These are phyloP conservation scores for Enteromius argenteus DNA, from an alignment of 2,797 vertebrate genomes.

Conservation along the genomic window DNA sequence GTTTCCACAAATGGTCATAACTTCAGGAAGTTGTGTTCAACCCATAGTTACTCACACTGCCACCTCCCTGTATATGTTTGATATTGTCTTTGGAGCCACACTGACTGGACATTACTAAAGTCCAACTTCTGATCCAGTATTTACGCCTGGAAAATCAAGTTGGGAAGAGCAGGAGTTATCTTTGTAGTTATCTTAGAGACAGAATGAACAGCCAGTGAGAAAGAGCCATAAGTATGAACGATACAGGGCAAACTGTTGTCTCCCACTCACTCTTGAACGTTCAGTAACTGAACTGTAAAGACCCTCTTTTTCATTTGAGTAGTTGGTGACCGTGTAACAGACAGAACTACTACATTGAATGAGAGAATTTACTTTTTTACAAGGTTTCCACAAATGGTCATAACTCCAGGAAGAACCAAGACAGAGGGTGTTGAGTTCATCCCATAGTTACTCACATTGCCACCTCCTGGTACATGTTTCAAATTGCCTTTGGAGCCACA, in stretches of 20 bases:
- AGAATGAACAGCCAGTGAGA: background rate
- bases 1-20: conserved; percentile 52
- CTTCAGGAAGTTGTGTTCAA: conserved; percentile 50
- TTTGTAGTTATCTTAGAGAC: background rate
- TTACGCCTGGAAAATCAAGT: conserved; percentile 72
- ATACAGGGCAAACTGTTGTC: background rate
- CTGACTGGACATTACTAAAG: conserved; percentile 75
- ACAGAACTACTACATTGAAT: background rate
- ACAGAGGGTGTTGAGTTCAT: conserved; percentile 49
- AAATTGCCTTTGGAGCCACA: conserved; percentile 96
- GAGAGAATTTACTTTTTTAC: background rate
- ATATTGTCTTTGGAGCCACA: conserved; percentile 97
- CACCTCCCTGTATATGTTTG: conserved; percentile 86
- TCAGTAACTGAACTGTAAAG: background rate
- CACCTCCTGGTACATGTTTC: conserved; percentile 86
- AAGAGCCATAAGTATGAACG: background rate
- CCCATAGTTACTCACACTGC: conserved; percentile 65
- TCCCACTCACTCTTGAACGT: background rate
- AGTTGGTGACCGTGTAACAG: background rate
- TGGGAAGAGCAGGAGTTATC: conserved; percentile 38
- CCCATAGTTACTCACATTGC: conserved; percentile 80
- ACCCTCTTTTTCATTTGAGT: background rate
- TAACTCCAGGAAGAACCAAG: conserved; percentile 59
- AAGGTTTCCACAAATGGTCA: conserved; percentile 40
- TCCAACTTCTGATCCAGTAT: conserved; percentile 80